Evolutionary conservation across 1,140 invertebrate species (phyloP).

Genomic region (Atopsyche davidsoni): DNA sequence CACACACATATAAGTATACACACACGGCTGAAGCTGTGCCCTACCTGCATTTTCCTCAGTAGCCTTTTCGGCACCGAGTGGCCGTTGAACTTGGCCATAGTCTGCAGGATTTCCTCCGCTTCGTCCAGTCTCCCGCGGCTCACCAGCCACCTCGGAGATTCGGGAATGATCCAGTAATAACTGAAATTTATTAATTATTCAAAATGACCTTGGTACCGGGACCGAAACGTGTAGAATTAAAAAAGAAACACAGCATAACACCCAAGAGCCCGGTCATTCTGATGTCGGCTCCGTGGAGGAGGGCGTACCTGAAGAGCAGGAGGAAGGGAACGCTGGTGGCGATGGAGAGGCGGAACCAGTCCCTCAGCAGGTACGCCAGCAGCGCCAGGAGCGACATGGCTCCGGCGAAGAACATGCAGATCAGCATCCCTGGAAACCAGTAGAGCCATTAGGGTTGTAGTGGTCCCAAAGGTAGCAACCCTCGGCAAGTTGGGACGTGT

Average conservation of each 20-base stretch:
- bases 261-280: too few species aligned
- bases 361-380: conserved; percentile 55
- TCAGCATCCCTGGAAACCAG: conserved; percentile 49
- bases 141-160: conserved; percentile 81
- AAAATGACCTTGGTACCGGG: too few species aligned
- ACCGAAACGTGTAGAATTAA: not conserved
- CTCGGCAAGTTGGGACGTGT: too few species aligned
- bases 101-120: conserved; percentile 63
- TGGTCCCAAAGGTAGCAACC: too few species aligned
- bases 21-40: too few species aligned
- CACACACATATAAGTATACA: not conserved
- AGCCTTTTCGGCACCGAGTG: conserved; percentile 29
- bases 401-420: conserved; percentile 60
- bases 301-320: conserved; percentile 55
- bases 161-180: conserved; percentile 72
- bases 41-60: not conserved
- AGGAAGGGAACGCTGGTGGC: conserved; percentile 66
- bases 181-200: conserved; percentile 36
- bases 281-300: too few species aligned
- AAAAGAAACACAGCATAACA: not conserved
- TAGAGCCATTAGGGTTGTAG: not conserved
- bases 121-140: conserved; percentile 64
- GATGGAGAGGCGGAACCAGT: conserved; percentile 61
- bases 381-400: conserved; percentile 60
- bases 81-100: conserved; percentile 59